Base-by-base conservation (phyloP, 1,140 invertebrate genomes). In the Telenomus remus region DNA sequence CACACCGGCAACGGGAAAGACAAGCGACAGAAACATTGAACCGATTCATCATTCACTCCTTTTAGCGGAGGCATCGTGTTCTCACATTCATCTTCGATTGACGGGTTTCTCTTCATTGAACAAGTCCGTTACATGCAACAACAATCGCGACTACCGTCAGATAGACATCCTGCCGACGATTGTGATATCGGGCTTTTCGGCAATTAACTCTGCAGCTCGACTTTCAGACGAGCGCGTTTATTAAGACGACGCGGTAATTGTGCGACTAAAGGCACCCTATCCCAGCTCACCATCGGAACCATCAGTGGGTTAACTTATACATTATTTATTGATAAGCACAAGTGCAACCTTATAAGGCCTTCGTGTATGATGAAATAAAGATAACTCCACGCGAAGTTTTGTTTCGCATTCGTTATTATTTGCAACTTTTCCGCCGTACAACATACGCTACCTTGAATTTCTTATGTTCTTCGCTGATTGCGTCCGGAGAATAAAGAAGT, bases 1-100 rank as follows among this genome's bases (percentile, higher is more conserved):
- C 43, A 57, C 12, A 47, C n/a, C 37, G 27, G 10, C 15, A 66
- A 53, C 35, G 47, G 49, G 47, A 76, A 63, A 51, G 44, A 71
- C 56, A 19, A 69, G 43, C 56, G 54, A 71, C 77, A 70, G 78
- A 77, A 76, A 66, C 74, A 55, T 78, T 72, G 63, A 75, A 76
- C 77, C 48, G 68, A 78, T 78, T 79, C 37, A 48, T 74, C 79
- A 78, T 81, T 79, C 73, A 78, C 50, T 44, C 70, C 49, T 64
- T 69, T 54, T 54, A 64, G 47, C 55, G 9, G 63, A 64, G 54
- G 49, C 63, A 35, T 49, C 16, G 33, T 60, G 47, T 69, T 76
- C 73, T 76, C 73, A 70, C 73, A 65, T 76, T 76, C 50, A 55
- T 76, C 65, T 65, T 54, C 43, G 49, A 47, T 65, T 48, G 60